Evolutionary conservation across 2,888 invertebrate species (phyloP).

Genomic region (Cristatella mucedo): DNA sequence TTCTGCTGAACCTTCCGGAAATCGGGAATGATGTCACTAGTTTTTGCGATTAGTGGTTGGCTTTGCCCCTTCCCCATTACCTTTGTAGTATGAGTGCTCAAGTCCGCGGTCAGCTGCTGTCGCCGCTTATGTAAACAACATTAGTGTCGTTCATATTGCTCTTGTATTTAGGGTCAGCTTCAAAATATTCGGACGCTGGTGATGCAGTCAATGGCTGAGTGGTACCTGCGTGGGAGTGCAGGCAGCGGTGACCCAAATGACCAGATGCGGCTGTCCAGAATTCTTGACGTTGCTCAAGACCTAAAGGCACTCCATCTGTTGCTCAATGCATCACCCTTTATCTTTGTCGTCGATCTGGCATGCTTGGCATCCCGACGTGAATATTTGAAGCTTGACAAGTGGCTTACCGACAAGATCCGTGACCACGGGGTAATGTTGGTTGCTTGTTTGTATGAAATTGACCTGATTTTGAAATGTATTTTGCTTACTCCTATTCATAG

Average conservation of each 20-base stretch:
- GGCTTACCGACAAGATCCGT: constrained; percentile 88
- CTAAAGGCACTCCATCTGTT: constrained; percentile 67
- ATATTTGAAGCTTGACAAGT: constrained; percentile 92
- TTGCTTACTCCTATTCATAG: too few species aligned
- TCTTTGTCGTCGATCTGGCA: constrained; percentile 87
- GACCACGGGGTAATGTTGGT: constrained; percentile 63
- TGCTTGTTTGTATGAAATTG: too few species aligned
- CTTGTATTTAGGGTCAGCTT: too few species aligned
- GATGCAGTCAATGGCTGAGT: constrained; percentile 92
- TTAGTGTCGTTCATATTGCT: too few species aligned
- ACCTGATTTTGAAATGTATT: too few species aligned
- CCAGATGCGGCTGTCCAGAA: constrained; percentile 76
- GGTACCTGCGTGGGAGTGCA: constrained; percentile 78
- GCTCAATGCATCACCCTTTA: constrained; percentile 59
- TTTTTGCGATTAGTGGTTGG: too few species aligned
- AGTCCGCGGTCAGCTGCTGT: too few species aligned
- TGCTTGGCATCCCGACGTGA: constrained; percentile 90
- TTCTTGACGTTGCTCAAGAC: constrained; percentile 91
- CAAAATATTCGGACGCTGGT: constrained; percentile 43
- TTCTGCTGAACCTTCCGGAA: too few species aligned
- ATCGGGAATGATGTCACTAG: too few species aligned
- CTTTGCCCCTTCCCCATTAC: too few species aligned
- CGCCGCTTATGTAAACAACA: too few species aligned
- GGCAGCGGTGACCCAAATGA: constrained; percentile 64
- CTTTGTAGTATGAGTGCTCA: too few species aligned